Conservation (phyloP, 2,113 vertebrate species). For the Barnardius zonarius region DNA sequence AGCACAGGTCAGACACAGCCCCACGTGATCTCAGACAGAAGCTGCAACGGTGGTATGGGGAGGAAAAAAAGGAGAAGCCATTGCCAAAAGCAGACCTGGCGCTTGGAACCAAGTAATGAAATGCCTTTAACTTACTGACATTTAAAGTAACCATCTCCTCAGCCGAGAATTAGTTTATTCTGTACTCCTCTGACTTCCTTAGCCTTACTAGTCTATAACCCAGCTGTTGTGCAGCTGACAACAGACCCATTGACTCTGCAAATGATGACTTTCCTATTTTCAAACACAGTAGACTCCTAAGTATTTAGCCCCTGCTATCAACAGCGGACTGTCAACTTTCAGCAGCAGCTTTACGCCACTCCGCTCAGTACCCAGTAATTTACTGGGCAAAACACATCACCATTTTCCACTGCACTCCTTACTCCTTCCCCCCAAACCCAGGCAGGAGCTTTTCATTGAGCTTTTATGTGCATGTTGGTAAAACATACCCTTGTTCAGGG, state of each 20-base stretch:
- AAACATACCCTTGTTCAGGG: neutral
- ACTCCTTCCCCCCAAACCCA: neutral
- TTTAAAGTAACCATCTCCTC: neutral
- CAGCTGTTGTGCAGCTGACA: neutral
- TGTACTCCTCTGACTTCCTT: neutral
- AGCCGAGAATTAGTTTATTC: conserved; percentile 3
- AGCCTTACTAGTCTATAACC: neutral
- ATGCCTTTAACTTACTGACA: neutral
- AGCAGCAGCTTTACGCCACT: neutral
- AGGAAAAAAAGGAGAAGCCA: neutral
- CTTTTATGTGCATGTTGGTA: neutral
- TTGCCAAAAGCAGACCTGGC: neutral
- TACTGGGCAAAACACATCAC: neutral
- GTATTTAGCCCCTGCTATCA: neutral
- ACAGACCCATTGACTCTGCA: neutral
- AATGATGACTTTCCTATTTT: neutral
- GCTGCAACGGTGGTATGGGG: neutral
- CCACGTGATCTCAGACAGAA: neutral
- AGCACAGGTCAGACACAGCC: neutral
- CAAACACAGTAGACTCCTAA: neutral
- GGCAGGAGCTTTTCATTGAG: neutral
- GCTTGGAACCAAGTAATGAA: neutral
- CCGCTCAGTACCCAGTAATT: neutral
- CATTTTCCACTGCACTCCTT: neutral
- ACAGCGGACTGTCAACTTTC: neutral